Evolutionary conservation across 2,888 invertebrate genomes (phyloP).

Genomic region (Drosophila neotestacea): DNA sequence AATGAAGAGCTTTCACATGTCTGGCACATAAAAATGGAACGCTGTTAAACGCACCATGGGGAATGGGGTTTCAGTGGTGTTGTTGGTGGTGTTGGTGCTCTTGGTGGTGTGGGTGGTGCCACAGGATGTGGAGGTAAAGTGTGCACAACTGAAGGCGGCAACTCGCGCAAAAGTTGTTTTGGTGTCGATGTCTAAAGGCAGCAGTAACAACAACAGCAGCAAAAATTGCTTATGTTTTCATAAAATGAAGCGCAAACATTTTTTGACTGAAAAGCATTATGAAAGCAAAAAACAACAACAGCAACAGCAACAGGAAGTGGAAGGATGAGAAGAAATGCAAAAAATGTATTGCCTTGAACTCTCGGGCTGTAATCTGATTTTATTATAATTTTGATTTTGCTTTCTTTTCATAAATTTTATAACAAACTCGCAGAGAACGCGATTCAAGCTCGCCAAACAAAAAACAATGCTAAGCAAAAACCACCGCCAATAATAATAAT

Average conservation of each 20-base stretch:
- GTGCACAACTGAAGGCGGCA: conserved; percentile 35
- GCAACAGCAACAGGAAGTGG: conserved; percentile 34
- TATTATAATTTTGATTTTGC: conserved; percentile 82
- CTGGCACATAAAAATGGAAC: conserved; percentile 80
- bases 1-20: conserved; percentile 79
- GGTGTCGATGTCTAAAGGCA: conserved; percentile 76
- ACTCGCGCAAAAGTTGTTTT: conserved; percentile 62
- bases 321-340: conserved; percentile 5
- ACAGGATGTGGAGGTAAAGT: conserved; percentile 1
- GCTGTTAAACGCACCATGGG: conserved; percentile 79
- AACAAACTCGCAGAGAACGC: conserved; percentile 63
- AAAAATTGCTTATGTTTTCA: conserved; percentile 80
- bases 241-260: conserved; percentile 81
- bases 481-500: conserved; percentile 80
- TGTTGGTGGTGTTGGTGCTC: background rate
- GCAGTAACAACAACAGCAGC: conserved; percentile 42
- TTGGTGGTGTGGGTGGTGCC: conserved; percentile 3
- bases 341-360: conserved; percentile 40
- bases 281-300: conserved; percentile 56
- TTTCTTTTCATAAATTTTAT: conserved; percentile 83
- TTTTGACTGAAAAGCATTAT: conserved; percentile 78
- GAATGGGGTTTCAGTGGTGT: conserved; percentile 43
- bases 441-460: conserved; percentile 8
- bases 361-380: conserved; percentile 76
- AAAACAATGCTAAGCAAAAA: conserved; percentile 56